These are phyloP conservation scores for Oncorhynchus clarkii DNA, from an alignment of 2,113 vertebrate genomes.

Conservation along the genomic window DNA sequence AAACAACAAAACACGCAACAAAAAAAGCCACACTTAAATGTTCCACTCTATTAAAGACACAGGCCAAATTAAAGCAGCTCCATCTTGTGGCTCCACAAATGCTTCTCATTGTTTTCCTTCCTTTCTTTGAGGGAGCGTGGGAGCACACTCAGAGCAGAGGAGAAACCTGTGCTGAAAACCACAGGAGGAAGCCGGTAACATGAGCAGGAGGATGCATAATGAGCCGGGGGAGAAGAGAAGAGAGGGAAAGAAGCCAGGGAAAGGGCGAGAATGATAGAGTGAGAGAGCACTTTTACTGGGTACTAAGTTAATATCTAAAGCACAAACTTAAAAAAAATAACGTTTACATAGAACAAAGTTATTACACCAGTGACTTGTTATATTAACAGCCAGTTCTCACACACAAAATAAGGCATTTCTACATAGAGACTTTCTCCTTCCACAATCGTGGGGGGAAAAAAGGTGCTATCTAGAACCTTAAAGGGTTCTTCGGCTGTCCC, in stretches of 20 bases:
- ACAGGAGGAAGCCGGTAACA: slow-evolving; percentile 76
- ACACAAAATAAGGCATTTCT: background rate
- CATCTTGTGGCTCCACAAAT: slow-evolving; percentile 40
- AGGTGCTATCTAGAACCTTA: too few relatives aligned
- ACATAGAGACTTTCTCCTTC: background rate
- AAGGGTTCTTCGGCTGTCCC: too few relatives aligned
- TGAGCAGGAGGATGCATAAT: slow-evolving; percentile 45
- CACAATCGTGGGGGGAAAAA: too few relatives aligned
- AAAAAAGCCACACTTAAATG: background rate
- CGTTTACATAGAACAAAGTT: background rate
- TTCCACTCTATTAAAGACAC: background rate
- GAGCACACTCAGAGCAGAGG: slow-evolving; percentile 59
- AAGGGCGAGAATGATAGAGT: background rate
- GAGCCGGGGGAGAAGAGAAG: background rate
- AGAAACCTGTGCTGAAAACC: slow-evolving; percentile 69
- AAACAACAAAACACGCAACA: slow-evolving; percentile 43
- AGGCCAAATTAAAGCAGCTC: slow-evolving; percentile 38
- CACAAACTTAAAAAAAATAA: too few relatives aligned
- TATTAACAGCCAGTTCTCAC: too few relatives aligned
- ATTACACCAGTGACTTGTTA: background rate
- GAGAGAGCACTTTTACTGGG: background rate
- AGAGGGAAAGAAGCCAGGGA: too few relatives aligned
- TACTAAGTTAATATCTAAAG: slow-evolving; percentile 25
- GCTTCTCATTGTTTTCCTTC: slow-evolving; percentile 68
- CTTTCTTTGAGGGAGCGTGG: slow-evolving; percentile 65